Percentiles rank a stretch among this genome's conserved stretches.
These are phyloP conservation scores for Dolichomitus sp. DNA, from an alignment of 2,888 invertebrate genomes.

Conservation along the genomic window DNA sequence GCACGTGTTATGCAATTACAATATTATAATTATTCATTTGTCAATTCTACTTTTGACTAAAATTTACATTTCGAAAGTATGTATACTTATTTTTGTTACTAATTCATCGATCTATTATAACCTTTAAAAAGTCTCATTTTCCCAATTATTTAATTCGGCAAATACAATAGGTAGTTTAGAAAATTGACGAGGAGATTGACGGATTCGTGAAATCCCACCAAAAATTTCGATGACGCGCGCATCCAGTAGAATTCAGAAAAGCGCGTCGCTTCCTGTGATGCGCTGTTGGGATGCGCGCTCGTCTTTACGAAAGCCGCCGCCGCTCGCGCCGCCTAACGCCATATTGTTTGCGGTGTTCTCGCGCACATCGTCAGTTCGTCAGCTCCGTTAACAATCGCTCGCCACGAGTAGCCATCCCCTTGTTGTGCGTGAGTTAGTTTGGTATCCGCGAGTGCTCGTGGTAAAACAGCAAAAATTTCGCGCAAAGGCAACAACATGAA, in stretches of 20 bases:
- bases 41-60: neutral
- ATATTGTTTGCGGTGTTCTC: slow-evolving; percentile 80
- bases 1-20: neutral
- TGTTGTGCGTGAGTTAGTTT: slow-evolving; percentile 24
- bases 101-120: neutral
- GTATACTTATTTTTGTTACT: neutral
- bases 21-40: neutral
- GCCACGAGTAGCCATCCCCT: slow-evolving; percentile 33
- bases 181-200: neutral
- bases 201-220: slow-evolving; percentile 14
- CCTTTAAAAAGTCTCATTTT: neutral
- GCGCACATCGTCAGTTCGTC: slow-evolving; percentile 70
- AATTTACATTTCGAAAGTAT: neutral
- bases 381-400: slow-evolving; percentile 56
- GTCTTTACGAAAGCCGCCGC: slow-evolving; percentile 38
- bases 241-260: slow-evolving; percentile 5
- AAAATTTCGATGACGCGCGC: slow-evolving; percentile 56
- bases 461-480: slow-evolving; percentile 82
- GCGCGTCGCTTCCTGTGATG: slow-evolving; percentile 53
- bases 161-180: neutral
- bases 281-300: slow-evolving; percentile 56
- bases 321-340: slow-evolving; percentile 76
- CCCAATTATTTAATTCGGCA: neutral
- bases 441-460: slow-evolving; percentile 66
- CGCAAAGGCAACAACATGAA: slow-evolving; percentile 83